These are phyloP conservation scores for Antheraea mylitta DNA, from an alignment of 1,140 invertebrate species.

Conservation along the genomic window DNA sequence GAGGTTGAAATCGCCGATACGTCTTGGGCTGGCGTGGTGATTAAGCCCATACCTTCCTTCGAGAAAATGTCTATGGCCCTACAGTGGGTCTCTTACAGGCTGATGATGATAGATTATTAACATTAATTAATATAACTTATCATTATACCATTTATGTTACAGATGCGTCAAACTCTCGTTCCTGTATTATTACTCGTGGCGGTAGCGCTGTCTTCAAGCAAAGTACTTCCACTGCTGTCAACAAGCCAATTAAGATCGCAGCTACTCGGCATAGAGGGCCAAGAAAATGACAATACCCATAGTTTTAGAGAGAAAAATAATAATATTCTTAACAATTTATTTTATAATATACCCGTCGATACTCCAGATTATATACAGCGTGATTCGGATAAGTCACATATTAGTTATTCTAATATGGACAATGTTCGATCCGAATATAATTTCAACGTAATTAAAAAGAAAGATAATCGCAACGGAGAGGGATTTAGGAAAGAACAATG, in stretches of 20 bases:
- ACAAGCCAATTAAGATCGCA: slow-evolving; percentile 47
- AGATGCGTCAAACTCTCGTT: slow-evolving; percentile 58
- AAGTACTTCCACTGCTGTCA: slow-evolving; percentile 60
- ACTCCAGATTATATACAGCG: slow-evolving; percentile 27
- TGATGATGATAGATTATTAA: too few species aligned
- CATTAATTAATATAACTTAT: too few species aligned
- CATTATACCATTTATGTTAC: slow-evolving; percentile 41
- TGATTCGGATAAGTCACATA: slow-evolving; percentile 21
- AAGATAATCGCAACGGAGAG: slow-evolving; percentile 48
- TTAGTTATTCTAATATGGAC: slow-evolving; percentile 29
- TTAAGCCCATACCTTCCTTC: too few species aligned
- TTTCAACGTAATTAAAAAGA: slow-evolving; percentile 36
- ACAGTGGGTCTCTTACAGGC: too few species aligned
- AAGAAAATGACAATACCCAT: slow-evolving; percentile 58
- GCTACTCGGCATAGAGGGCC: slow-evolving; percentile 36
- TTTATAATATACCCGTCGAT: slow-evolving; percentile 42
- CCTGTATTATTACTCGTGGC: slow-evolving; percentile 53
- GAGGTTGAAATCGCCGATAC: too few species aligned
- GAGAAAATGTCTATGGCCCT: too few species aligned
- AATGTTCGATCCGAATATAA: slow-evolving; percentile 36
- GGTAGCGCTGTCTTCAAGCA: slow-evolving; percentile 58
- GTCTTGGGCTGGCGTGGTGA: too few species aligned
- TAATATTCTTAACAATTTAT: slow-evolving; percentile 44
- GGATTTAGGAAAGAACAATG: slow-evolving; percentile 65
- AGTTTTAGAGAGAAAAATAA: slow-evolving; percentile 46